These are phyloP conservation scores for Lymantria monacha DNA, from an alignment of 2,888 invertebrate genomes.

Conservation along the genomic window DNA sequence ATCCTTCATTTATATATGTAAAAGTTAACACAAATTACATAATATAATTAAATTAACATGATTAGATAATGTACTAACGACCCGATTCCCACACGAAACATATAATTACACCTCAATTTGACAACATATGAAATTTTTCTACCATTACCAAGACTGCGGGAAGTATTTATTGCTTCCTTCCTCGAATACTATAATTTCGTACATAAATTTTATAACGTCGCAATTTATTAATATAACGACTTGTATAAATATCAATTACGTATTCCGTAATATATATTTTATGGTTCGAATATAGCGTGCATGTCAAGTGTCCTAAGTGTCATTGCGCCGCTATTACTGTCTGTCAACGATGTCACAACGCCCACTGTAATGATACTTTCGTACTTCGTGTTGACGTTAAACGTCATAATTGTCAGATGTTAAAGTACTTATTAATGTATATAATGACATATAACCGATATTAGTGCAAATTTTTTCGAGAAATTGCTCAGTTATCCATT, in stretches of 20 bases:
- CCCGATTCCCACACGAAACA: conserved; percentile 7
- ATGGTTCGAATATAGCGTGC: conserved; percentile 35
- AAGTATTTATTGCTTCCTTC: conserved; percentile 30
- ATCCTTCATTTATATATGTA: no score
- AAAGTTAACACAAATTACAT: no score
- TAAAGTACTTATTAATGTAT: conserved; percentile 25
- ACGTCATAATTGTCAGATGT: conserved; percentile 34
- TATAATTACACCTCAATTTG: not conserved
- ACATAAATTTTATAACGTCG: conserved; percentile 14
- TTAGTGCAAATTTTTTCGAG: not conserved
- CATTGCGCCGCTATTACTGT: conserved; percentile 30
- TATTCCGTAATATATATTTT: conserved; percentile 28
- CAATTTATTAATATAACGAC: conserved; percentile 27
- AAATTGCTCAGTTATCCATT: conserved; percentile 2
- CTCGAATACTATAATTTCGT: conserved; percentile 15
- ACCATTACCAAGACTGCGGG: conserved; percentile 7
- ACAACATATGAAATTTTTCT: conserved; percentile 16
- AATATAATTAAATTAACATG: not conserved
- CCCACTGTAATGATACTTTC: conserved; percentile 33
- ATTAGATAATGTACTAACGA: not conserved
- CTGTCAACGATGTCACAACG: conserved; percentile 32
- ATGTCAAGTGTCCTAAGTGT: conserved; percentile 29
- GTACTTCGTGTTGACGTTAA: conserved; percentile 22
- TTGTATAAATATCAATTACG: conserved; percentile 32
- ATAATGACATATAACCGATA: conserved; percentile 19